Percentiles rank a stretch among this genome's conserved stretches.
These are phyloP conservation scores for Zaprionus lineosus DNA, from an alignment of 2,888 invertebrate species.

Conservation along the genomic window DNA sequence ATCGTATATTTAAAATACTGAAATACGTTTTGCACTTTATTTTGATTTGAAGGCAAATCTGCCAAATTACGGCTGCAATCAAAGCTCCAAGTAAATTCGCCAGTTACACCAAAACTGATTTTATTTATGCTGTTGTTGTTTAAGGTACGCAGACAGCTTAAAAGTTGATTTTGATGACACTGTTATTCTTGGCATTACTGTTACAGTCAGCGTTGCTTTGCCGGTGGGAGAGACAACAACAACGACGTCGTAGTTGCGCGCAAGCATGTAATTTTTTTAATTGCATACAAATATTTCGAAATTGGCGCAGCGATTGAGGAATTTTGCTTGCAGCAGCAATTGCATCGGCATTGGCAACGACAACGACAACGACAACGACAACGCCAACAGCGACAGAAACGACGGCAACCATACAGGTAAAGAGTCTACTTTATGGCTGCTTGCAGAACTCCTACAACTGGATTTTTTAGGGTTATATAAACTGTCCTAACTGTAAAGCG, in stretches of 20 bases:
- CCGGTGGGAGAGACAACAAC: conserved; percentile 28
- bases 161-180: conserved; percentile 7
- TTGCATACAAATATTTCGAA: conserved; percentile 73
- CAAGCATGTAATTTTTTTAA: conserved; percentile 80
- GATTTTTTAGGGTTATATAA: conserved; percentile 37
- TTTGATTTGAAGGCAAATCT: no score
- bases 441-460: conserved; percentile 49
- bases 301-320: conserved; percentile 51
- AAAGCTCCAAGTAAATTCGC: no score
- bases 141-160: no score
- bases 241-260: conserved; percentile 48
- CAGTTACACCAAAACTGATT: no score
- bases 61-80: no score
- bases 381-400: conserved; percentile 1
- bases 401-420: conserved; percentile 18
- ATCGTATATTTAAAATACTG: no score
- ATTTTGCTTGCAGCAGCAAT: conserved; percentile 27
- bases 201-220: conserved; percentile 13
- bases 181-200: conserved; percentile 12
- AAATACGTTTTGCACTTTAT: no score
- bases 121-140: no score
- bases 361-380: conserved; percentile 3
- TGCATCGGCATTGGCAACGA: conserved; percentile 1
- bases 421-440: conserved; percentile 31
- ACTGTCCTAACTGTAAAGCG: conserved; percentile 29